Evolutionary conservation across 2,888 invertebrate genomes (phyloP), one percentile per base, ranked within the genome.

Genomic region (Chalcosyrphus nemorum): DNA sequence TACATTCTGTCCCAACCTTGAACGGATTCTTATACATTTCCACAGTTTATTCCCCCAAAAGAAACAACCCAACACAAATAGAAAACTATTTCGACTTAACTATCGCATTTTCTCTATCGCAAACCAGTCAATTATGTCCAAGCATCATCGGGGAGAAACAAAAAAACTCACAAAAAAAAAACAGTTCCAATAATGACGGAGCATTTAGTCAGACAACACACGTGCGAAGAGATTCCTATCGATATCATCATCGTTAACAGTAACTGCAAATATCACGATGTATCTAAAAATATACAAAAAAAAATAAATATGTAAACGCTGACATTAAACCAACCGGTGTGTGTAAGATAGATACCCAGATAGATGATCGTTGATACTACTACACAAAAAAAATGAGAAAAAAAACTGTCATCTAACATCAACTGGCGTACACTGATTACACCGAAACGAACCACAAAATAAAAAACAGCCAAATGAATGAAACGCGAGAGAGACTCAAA

Each of bases 391-490:
- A 35, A 54, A 66, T 5, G n/a, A 45, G 32, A 54, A 35, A 54
- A 66, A 75, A 76, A 66, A 81, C 65, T 57, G 81, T 81, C 70
- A 81, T 63, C 43, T 47, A 41, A 61, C 19, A 81, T 43, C 52
- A 52, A 66, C n/a, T n/a, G n/a, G 38, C 41, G 54, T 32, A 41
- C 45, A 68, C 32, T 61, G 65, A 43, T 72, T 78, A 72, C 50
- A 72, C 24, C 57, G 38, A 74, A 78, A 65, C 59, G 56, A 76
- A 56, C 47, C 52, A 9, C 17, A 66, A 70, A 65, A n/a, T n/a
- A n/a, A n/a, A n/a, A n/a, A n/a, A n/a, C n/a, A n/a, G n/a, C 45
- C 47, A 71, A 71, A 52, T 82, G 77, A 82, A 82, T 82, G 82
- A 78, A 82, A 47, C 13, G 38, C 57, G 45, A 57, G 27, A 71